phyloP scores from a whole-genome alignment of 2,797 vertebrate species.

The Leontopithecus rosalia region DNA sequence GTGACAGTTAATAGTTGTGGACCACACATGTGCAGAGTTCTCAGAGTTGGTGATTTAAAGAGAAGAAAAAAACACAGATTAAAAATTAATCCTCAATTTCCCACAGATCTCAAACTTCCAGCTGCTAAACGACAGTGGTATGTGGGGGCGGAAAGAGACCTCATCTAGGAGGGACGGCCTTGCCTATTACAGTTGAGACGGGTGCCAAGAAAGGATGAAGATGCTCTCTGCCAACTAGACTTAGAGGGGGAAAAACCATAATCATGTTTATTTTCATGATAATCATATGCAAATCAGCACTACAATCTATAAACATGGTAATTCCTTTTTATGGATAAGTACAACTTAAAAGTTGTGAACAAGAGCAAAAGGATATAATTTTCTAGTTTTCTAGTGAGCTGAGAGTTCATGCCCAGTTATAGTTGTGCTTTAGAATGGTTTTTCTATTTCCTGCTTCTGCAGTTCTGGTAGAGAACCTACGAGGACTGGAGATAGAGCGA shows the following conservation, averaged over 20 bases:
- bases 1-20: too few species aligned
- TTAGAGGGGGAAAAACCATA: neutral
- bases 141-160: neutral
- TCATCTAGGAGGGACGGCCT: neutral
- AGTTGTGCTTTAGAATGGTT: neutral
- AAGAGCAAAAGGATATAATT: neutral
- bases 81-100: neutral
- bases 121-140: neutral
- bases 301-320: neutral
- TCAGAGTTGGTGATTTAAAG: neutral
- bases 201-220: neutral
- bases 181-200: rapidly evolving
- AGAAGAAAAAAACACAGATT: neutral
- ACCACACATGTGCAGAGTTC: rapidly evolving
- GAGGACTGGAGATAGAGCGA: neutral
- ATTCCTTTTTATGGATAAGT: neutral
- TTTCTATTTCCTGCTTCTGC: neutral
- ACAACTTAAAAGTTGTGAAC: neutral
- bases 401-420: neutral
- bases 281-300: neutral
- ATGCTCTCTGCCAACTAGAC: neutral
- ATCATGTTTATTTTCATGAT: neutral
- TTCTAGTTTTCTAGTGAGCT: neutral
- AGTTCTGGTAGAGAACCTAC: rapidly evolving
- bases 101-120: neutral